Conservation (phyloP, 2,113 vertebrate species). For the Anhinga rufa region DNA sequence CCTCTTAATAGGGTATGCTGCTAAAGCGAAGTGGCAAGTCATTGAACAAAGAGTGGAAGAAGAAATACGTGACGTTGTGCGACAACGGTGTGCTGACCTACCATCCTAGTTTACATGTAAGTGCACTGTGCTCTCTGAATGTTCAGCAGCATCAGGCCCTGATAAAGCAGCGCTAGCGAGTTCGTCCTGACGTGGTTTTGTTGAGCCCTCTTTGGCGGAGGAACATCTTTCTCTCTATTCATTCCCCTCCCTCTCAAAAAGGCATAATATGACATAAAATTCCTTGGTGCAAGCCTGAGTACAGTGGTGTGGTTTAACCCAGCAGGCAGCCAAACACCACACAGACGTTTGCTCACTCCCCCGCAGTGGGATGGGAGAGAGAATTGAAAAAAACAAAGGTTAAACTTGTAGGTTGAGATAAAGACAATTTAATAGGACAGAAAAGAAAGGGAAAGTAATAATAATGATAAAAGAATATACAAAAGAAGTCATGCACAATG, state of each 20-base stretch:
- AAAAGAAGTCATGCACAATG: no score
- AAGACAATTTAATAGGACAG: not conserved
- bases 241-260: not conserved
- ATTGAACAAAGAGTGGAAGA: slow-evolving; percentile 98
- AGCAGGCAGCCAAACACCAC: not conserved
- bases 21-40: slow-evolving; percentile 94
- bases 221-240: not conserved
- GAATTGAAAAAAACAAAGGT: not conserved
- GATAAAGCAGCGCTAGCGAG: accelerated
- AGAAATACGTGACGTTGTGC: slow-evolving; percentile 95
- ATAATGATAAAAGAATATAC: not conserved
- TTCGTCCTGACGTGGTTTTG: accelerated
- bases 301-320: not conserved
- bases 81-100: slow-evolving; percentile 96
- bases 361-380: not conserved
- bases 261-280: not conserved
- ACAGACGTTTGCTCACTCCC: not conserved
- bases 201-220: not conserved
- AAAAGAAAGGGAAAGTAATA: not conserved
- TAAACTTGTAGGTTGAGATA: not conserved
- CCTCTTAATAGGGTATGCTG: slow-evolving; percentile 83
- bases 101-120: slow-evolving; percentile 94
- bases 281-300: not conserved
- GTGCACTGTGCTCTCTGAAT: not conserved
- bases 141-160: no score